phyloP scores from a whole-genome alignment of 2,113 vertebrate genomes.

The Protomyctophum bolini region DNA sequence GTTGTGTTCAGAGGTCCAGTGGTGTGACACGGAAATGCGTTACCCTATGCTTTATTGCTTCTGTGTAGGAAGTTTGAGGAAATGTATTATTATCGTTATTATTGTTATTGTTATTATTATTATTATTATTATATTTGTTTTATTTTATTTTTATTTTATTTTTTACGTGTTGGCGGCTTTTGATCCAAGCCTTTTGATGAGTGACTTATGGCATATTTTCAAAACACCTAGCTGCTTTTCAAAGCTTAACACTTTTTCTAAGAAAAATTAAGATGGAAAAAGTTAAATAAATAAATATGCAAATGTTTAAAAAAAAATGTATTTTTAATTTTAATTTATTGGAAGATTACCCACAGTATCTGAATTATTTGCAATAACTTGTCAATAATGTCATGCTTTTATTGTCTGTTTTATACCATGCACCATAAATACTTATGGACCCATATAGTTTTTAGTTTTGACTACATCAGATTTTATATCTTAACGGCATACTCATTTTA shows the following conservation, averaged over 20 bases:
- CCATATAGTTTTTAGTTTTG: not conserved
- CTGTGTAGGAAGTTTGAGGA: slow-evolving; percentile 26
- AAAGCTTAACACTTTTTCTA: slow-evolving; percentile 56
- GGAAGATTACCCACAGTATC: slow-evolving; percentile 52
- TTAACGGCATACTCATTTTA: slow-evolving; percentile 11
- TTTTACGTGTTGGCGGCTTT: slow-evolving; percentile 24
- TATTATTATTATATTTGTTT: too few species aligned
- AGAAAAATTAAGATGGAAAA: slow-evolving; percentile 22
- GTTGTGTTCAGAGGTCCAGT: not conserved
- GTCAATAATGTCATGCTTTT: slow-evolving; percentile 18
- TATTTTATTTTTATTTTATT: too few species aligned
- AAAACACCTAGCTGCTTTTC: slow-evolving; percentile 56
- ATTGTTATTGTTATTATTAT: too few species aligned
- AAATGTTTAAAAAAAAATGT: slow-evolving; percentile 57
- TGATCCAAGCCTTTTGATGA: slow-evolving; percentile 24
- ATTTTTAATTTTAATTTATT: slow-evolving; percentile 82
- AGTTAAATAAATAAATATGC: not conserved
- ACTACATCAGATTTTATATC: too few species aligned
- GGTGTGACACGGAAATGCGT: slow-evolving; percentile 31
- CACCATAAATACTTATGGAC: slow-evolving; percentile 20
- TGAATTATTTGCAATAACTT: slow-evolving; percentile 63
- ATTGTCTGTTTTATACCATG: slow-evolving; percentile 30
- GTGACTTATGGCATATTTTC: slow-evolving; percentile 63
- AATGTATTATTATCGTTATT: not conserved
- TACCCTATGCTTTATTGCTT: slow-evolving; percentile 30